Percentiles rank a stretch among this genome's conserved stretches.
Evolutionary conservation across 2,113 vertebrate species (phyloP).

Genomic region (Coreoperca whiteheadi): DNA sequence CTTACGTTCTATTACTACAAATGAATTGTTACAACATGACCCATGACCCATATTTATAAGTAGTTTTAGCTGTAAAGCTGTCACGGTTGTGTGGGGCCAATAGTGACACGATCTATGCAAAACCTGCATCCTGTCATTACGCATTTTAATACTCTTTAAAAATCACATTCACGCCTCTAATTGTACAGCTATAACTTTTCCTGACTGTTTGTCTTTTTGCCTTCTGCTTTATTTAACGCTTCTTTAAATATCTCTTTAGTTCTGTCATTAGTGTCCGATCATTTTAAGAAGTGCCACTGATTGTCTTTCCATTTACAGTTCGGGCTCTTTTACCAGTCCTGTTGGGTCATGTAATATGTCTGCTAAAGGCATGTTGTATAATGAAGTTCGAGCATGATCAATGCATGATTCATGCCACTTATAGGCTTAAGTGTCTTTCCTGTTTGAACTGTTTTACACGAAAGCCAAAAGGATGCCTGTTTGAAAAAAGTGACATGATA

Average conservation of each 20-base stretch:
- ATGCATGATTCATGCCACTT: not conserved
- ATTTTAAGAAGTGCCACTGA: not conserved
- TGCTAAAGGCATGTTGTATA: not conserved
- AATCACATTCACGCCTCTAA: not conserved
- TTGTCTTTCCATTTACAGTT: not conserved
- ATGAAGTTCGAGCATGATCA: not conserved
- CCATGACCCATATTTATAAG: not conserved
- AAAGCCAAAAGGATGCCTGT: not conserved
- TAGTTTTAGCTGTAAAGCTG: not conserved
- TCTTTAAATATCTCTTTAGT: not conserved
- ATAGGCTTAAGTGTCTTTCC: not conserved
- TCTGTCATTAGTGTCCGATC: not conserved
- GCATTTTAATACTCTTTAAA: not conserved
- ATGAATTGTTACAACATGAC: not conserved
- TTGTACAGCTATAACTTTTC: not conserved
- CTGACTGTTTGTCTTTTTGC: not conserved
- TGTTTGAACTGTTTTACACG: not conserved
- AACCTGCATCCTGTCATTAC: not conserved
- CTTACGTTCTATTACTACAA: not conserved
- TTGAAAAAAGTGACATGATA: not conserved
- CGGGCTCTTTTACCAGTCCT: not conserved
- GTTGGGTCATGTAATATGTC: not conserved
- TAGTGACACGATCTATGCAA: too few species aligned
- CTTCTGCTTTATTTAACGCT: not conserved
- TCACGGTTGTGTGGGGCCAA: not conserved